phyloP scores from a whole-genome alignment of 2,888 invertebrate genomes.

The Bimastos eiseni region DNA sequence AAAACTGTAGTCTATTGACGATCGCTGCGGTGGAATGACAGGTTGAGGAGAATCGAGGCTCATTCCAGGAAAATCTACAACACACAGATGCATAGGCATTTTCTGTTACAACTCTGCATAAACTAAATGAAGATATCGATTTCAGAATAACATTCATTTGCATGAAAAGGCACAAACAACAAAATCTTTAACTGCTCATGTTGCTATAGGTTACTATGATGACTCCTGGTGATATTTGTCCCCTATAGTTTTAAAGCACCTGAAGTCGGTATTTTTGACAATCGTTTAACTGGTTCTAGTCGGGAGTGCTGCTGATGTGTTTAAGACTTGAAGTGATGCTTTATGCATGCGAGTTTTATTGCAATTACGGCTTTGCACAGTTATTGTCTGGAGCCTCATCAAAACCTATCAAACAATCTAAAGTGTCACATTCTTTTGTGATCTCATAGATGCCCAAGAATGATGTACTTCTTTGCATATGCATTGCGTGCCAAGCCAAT shows the following conservation, averaged over 20 bases:
- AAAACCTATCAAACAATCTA: neutral
- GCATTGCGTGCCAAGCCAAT: too few relatives aligned
- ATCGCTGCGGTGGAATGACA: slow-evolving; percentile 53
- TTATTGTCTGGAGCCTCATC: neutral
- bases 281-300: too few relatives aligned
- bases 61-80: slow-evolving; percentile 34
- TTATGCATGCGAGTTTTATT: too few relatives aligned
- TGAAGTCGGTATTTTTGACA: neutral
- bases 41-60: slow-evolving; percentile 33
- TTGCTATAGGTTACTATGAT: neutral
- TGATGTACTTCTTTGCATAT: too few relatives aligned
- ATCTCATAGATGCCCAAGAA: neutral
- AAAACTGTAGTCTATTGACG: slow-evolving; percentile 64
- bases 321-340: too few relatives aligned
- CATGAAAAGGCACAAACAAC: neutral
- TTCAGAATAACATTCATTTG: neutral
- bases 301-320: too few relatives aligned
- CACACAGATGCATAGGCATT: neutral
- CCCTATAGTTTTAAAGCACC: neutral
- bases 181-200: neutral
- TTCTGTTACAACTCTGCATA: neutral
- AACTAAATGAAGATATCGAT: neutral
- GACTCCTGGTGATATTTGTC: neutral
- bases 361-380: neutral
- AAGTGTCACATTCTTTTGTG: neutral